Percentiles rank a stretch among this genome's conserved stretches.
phyloP scores from a whole-genome alignment of 2,888 invertebrate species.

The Lepidochitona cinerea region DNA sequence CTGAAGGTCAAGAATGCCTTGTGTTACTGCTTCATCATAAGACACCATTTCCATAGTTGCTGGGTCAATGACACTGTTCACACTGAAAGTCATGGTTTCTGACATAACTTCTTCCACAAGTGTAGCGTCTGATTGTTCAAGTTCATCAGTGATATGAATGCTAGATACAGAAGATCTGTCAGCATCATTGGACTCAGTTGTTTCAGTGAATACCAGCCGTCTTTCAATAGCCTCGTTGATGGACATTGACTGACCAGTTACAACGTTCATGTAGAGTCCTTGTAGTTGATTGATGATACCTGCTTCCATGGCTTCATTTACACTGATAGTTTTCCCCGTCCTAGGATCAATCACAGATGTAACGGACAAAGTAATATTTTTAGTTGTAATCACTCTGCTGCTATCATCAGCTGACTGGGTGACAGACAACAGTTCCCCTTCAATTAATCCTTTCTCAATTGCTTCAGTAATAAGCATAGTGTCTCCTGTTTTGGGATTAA shows the following conservation, averaged over 20 bases:
- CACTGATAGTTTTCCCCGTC: slow-evolving; percentile 80
- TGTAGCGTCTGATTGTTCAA: slow-evolving; percentile 74
- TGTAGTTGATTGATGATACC: slow-evolving; percentile 91
- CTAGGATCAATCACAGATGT: slow-evolving; percentile 78
- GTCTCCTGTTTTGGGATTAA: slow-evolving; percentile 84
- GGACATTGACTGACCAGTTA: slow-evolving; percentile 76
- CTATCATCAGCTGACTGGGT: slow-evolving; percentile 86
- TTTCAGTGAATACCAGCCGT: slow-evolving; percentile 81
- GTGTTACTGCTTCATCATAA: slow-evolving; percentile 91
- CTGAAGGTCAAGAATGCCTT: slow-evolving; percentile 88
- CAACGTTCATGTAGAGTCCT: slow-evolving; percentile 77
- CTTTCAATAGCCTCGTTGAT: slow-evolving; percentile 82
- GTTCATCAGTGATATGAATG: slow-evolving; percentile 66
- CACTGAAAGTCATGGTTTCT: slow-evolving; percentile 62
- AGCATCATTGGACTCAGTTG: slow-evolving; percentile 74
- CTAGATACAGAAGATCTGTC: slow-evolving; percentile 77
- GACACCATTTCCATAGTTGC: slow-evolving; percentile 81
- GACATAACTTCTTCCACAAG: slow-evolving; percentile 72
- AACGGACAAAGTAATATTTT: slow-evolving; percentile 63
- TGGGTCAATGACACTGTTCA: slow-evolving; percentile 77
- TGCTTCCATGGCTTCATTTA: slow-evolving; percentile 91
- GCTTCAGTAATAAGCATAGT: slow-evolving; percentile 87
- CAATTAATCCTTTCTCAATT: slow-evolving; percentile 82
- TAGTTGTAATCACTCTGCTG: slow-evolving; percentile 78
- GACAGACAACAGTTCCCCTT: slow-evolving; percentile 58